Percentiles rank a stretch among this genome's conserved stretches.
These are phyloP conservation scores for Empidonax traillii DNA, from an alignment of 2,113 vertebrate species.

Conservation along the genomic window DNA sequence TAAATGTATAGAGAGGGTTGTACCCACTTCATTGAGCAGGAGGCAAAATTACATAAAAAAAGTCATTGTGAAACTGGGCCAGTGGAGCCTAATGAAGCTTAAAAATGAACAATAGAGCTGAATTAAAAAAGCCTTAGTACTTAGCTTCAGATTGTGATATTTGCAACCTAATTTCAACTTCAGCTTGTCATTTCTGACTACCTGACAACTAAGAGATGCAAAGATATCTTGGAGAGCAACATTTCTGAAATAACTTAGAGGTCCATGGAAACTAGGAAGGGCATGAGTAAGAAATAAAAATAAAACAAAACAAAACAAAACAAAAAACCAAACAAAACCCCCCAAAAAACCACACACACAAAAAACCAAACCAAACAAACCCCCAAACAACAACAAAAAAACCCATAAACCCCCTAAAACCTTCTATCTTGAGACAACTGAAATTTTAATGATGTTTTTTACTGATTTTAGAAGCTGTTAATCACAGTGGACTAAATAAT, in stretches of 20 bases:
- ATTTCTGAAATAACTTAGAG: background rate
- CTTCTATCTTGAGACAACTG: background rate
- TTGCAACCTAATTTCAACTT: background rate
- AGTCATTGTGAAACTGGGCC: background rate
- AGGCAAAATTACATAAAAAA: constrained; percentile 14
- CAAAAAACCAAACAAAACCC: no score
- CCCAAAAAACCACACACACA: no score
- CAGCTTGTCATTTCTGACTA: background rate
- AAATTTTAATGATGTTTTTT: background rate
- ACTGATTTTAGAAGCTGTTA: background rate
- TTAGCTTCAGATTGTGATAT: background rate
- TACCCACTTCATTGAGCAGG: background rate
- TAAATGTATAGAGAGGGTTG: background rate
- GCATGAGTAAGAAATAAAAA: background rate
- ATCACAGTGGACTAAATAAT: background rate
- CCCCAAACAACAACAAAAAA: no score
- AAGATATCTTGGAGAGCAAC: background rate
- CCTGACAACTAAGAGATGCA: background rate
- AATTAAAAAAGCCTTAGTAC: background rate
- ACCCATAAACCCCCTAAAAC: background rate
- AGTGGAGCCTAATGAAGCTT: background rate
- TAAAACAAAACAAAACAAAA: no score
- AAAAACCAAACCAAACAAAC: no score
- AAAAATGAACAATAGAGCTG: background rate
- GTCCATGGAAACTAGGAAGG: background rate